Evolutionary conservation across 2,888 invertebrate genomes (phyloP).

Genomic region (Dioctria rufipes): DNA sequence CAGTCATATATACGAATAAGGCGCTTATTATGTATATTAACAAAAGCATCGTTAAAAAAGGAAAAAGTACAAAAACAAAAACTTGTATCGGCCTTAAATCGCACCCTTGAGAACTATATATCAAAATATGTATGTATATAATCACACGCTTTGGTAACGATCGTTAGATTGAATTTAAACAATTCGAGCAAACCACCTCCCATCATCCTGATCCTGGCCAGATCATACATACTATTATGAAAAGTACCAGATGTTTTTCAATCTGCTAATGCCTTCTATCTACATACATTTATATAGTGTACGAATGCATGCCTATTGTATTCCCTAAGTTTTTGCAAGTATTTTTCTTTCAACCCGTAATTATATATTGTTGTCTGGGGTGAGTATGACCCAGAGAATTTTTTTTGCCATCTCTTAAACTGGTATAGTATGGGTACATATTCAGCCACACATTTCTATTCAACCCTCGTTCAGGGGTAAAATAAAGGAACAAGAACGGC

Average conservation of each 20-base stretch:
- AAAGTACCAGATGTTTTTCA: slow-evolving; percentile 10
- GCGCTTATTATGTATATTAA: no score
- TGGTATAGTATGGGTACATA: neutral
- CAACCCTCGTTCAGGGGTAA: no score
- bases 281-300: no score
- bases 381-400: slow-evolving; percentile 30
- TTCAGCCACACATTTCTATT: neutral
- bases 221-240: neutral
- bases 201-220: neutral
- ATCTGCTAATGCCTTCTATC: neutral
- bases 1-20: no score
- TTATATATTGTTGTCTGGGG: slow-evolving; percentile 1
- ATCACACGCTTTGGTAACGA: neutral
- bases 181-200: slow-evolving; percentile 5
- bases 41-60: no score
- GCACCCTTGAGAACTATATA: neutral
- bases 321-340: slow-evolving; percentile 31
- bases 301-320: neutral
- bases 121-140: neutral
- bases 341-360: slow-evolving; percentile 5
- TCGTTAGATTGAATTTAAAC: slow-evolving; percentile 22
- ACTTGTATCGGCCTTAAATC: no score
- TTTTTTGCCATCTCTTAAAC: neutral
- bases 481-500: no score
- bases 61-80: no score